Evolutionary conservation across 2,113 vertebrate species (phyloP).

Genomic region (Pangasianodon gigas): DNA sequence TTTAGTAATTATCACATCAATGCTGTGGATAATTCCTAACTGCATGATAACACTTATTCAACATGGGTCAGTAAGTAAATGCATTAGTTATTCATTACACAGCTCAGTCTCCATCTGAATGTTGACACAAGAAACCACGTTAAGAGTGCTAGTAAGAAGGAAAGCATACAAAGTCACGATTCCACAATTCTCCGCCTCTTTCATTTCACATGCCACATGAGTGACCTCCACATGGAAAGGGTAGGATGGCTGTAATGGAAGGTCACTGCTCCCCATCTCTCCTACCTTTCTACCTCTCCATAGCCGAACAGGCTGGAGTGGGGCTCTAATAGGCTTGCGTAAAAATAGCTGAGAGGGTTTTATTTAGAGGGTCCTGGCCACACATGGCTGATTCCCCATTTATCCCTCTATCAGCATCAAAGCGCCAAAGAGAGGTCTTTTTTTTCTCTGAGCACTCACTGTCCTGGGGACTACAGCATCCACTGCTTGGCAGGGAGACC

Average conservation of each 20-base stretch:
- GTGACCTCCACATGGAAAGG: conserved; percentile 15
- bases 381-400: conserved; percentile 8
- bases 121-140: background rate
- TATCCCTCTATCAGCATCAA: background rate
- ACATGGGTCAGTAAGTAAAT: background rate
- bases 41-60: background rate
- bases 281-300: background rate
- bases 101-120: background rate
- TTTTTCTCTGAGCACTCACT: background rate
- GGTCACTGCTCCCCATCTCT: conserved; percentile 35
- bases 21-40: background rate
- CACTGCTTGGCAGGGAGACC: background rate
- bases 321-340: conserved; percentile 19
- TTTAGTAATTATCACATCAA: background rate
- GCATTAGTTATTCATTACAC: background rate
- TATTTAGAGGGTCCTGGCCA: conserved; percentile 15
- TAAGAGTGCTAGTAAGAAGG: background rate
- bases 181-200: background rate
- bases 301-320: conserved; percentile 5
- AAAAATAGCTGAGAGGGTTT: background rate
- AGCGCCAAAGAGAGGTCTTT: background rate
- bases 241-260: conserved; percentile 10
- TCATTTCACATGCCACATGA: background rate
- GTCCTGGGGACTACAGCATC: background rate
- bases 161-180: background rate